Evolutionary conservation across 2,113 vertebrate species (phyloP).

Genomic region (Formicarius rufipectus): DNA sequence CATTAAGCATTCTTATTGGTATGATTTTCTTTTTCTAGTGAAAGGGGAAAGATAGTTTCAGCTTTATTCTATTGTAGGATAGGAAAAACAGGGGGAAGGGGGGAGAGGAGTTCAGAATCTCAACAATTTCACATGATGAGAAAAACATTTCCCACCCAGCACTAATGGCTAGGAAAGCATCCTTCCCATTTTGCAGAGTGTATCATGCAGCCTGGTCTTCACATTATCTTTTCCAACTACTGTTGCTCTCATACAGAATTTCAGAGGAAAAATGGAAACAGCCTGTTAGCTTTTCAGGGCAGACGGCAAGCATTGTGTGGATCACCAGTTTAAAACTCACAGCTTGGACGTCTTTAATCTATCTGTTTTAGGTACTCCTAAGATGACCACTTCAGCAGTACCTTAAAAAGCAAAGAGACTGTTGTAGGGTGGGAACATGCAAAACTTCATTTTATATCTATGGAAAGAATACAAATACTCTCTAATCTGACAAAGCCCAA

Average conservation of each 20-base stretch:
- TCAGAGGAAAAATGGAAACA: constrained; percentile 1
- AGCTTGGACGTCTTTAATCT: background rate
- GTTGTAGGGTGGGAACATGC: background rate
- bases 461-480: background rate
- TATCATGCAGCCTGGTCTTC: background rate
- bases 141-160: background rate
- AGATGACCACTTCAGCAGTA: background rate
- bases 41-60: background rate
- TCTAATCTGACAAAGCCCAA: background rate
- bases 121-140: background rate
- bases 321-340: background rate
- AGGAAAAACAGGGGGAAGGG: background rate
- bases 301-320: background rate
- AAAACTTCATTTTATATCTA: background rate
- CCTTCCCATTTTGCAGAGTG: background rate
- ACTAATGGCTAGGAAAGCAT: background rate
- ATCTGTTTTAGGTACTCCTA: background rate
- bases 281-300: background rate
- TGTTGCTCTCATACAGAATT: background rate
- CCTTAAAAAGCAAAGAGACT: background rate
- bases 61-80: background rate
- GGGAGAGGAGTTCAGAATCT: background rate
- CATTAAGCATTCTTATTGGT: background rate
- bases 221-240: background rate
- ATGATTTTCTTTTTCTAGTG: background rate